Evolutionary conservation across 2,113 vertebrate genomes (phyloP), one percentile per base, ranked within the genome.

Genomic region (Cyprichromis sp.): DNA sequence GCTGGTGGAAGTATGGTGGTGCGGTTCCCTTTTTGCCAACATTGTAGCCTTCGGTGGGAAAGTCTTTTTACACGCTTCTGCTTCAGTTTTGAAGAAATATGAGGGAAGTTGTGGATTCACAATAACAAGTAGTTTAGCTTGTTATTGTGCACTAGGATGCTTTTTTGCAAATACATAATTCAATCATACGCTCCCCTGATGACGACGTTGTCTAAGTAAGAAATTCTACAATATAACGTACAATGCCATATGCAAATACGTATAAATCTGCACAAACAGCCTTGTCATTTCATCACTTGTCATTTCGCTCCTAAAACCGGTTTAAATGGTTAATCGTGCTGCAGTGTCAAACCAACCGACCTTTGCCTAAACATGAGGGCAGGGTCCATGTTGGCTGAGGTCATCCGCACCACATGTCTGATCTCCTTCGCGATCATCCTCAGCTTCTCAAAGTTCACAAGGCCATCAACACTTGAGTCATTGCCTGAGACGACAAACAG

Each of bases 361-460:
- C 98, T 98, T 95, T 99, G 98, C 85, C 98, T 96, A 96, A 99
- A 99, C 98, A 99, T 99, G 38, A 99, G 96, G 9, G 98, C 98
- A 0, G 98, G 98, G 81, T 99, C 98, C 98, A 99, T 99, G 96
- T 98, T 99, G 47, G 98, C 98, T 0, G 98, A 99, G 29, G 98
- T 99, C 98, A 99, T 98, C 29, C 97, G 95, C 84, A 98, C 95
- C 38, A 99, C 97, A 12, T 98, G 97, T 47, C 98, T 96, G 45
- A 99, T 98, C 94, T 99, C 98, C 90, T 99, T 99, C 85, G 98
- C 98, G 80, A 99, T 99, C 98, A 99, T 99, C 85, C 98, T 94
- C 52, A 99, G 96, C 59, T 99, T 99, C 96, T 99, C 98, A 16
- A 99, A 99, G 93, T 99, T 99, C 40, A 99, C 97, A 88, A 99